Evolutionary conservation across 2,888 invertebrate genomes (phyloP), one percentile per base, ranked within the genome.

Genomic region (Drosophila recens): DNA sequence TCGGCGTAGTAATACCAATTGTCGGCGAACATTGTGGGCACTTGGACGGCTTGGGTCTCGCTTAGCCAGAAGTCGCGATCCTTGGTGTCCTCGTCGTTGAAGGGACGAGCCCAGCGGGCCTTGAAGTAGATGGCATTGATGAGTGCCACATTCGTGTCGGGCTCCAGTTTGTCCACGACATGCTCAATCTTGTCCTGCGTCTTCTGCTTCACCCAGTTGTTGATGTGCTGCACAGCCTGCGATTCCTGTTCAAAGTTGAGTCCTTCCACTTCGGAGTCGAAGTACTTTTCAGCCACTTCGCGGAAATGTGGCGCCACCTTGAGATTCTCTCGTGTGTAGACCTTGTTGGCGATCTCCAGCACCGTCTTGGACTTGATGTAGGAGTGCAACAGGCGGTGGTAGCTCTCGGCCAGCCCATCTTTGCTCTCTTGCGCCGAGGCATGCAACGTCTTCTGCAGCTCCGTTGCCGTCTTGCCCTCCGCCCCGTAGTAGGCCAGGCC

Each of bases 71-170:
- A 98, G 2, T 95, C 94, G 62, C 93, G 94, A 0, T 95, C 93
- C 17, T 75, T 83, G 0, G 97, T 98, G 10, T 85, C 59, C 0
- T 90, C 88, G 5, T 93, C 90, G 54, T 95, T 90, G 90, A 98
- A 98, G 82, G 95, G 94, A 33, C 94, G 91, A 36, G 94, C 93
- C 98, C 98, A 98, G 48, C 94, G 94, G 4, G 96, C 96, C 93
- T 97, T 97, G 93, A 98, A 98, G 91, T 97, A 97, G 36, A 98
- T 95, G 9, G 97, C 97, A 91, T 97, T 98, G 2, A 97, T 94
- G 6, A 98, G 94, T 2, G 97, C 95, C 73, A 97, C 92, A 57
- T 95, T 93, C 1, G 96, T 96, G n/a, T 93, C 89, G 0, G 79
- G 59, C 83, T 93, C 90, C 4, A 97, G 88, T 87, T 93, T 93